Conservation (phyloP, 2,888 invertebrate species). For the Lottia scabra region DNA sequence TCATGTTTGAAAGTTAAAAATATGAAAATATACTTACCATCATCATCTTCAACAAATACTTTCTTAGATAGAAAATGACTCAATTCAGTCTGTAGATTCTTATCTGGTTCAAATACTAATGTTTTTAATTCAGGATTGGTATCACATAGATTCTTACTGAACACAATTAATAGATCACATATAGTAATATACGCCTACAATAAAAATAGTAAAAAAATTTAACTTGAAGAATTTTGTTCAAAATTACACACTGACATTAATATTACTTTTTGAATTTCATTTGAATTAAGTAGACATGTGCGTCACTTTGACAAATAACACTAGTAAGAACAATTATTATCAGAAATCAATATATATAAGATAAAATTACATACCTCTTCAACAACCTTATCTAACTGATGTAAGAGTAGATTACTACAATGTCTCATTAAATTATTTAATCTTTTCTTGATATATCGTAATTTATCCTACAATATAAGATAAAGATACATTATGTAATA, state of each 20-base stretch:
- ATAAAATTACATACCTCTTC: conserved; percentile 79
- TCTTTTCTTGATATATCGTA: conserved; percentile 77
- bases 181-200: conserved; percentile 90
- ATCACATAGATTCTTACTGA: conserved; percentile 83
- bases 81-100: conserved; percentile 82
- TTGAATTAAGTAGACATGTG: too few relatives aligned
- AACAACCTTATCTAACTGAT: conserved; percentile 78
- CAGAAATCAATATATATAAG: too few relatives aligned
- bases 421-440: conserved; percentile 81
- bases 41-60: conserved; percentile 93
- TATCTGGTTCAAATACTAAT: conserved; percentile 85
- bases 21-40: conserved; percentile 74
- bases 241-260: too few relatives aligned
- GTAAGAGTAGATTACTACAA: conserved; percentile 79
- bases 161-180: conserved; percentile 93
- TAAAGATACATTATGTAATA: too few relatives aligned
- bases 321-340: too few relatives aligned
- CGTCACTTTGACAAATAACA: too few relatives aligned
- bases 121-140: conserved; percentile 61
- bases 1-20: too few relatives aligned
- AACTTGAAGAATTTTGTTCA: too few relatives aligned
- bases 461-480: conserved; percentile 41
- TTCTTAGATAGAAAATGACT: conserved; percentile 92
- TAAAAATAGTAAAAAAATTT: too few relatives aligned
- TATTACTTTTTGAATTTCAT: too few relatives aligned